Conservation (phyloP, 2,888 invertebrate genomes). For the Rhamphomyia laevipes region DNA sequence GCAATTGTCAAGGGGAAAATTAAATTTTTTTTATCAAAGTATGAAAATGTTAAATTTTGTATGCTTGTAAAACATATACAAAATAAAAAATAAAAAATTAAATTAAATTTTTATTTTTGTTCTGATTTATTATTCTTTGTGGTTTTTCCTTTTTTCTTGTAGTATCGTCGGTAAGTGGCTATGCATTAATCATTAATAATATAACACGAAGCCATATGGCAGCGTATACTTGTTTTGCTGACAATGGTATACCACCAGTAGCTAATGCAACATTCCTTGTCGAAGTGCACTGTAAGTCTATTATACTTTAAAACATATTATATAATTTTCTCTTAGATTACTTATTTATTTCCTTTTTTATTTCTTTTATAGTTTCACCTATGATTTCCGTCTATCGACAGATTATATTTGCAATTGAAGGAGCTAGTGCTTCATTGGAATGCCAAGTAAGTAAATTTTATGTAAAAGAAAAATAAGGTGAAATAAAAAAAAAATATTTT, state of each 20-base stretch:
- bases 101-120: too few relatives aligned
- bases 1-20: too few relatives aligned
- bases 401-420: slow-evolving; percentile 58
- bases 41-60: too few relatives aligned
- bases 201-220: slow-evolving; percentile 63
- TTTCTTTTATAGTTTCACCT: slow-evolving; percentile 59
- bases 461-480: neutral
- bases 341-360: neutral
- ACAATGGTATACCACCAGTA: slow-evolving; percentile 77
- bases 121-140: too few relatives aligned
- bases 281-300: slow-evolving; percentile 80
- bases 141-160: slow-evolving; percentile 13
- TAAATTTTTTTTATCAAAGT: too few relatives aligned
- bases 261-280: slow-evolving; percentile 68
- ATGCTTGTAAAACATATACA: too few relatives aligned
- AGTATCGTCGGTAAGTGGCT: slow-evolving; percentile 64
- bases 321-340: neutral
- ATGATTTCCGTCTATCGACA: slow-evolving; percentile 69
- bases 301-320: neutral
- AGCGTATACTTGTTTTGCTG: slow-evolving; percentile 59
- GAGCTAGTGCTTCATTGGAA: slow-evolving; percentile 57
- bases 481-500: too few relatives aligned
- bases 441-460: slow-evolving; percentile 48
- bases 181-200: slow-evolving; percentile 63
- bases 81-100: too few relatives aligned